These are phyloP conservation scores for Podotricha telesiphe DNA, from an alignment of 2,888 invertebrate species.

Conservation along the genomic window DNA sequence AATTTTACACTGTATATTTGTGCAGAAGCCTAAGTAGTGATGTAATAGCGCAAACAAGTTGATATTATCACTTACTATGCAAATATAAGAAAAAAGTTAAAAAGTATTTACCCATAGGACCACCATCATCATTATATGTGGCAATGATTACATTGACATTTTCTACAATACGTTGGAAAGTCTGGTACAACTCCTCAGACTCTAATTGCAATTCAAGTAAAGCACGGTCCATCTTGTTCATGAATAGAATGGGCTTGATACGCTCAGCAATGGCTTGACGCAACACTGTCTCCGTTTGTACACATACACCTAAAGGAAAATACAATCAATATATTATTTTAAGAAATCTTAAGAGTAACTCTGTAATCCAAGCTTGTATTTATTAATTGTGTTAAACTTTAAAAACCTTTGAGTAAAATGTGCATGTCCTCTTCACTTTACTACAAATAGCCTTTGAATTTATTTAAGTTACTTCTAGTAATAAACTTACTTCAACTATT, in stretches of 20 bases:
- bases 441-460: conserved; percentile 4
- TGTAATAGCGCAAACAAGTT: no score
- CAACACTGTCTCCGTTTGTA: conserved; percentile 99
- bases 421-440: conserved; percentile 19
- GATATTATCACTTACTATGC: neutral
- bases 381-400: neutral
- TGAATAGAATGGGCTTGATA: conserved; percentile 99
- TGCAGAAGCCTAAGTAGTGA: no score
- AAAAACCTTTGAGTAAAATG: conserved; percentile 18
- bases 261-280: conserved; percentile 99
- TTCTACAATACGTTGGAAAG: conserved; percentile 99
- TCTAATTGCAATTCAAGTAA: conserved; percentile 98
- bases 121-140: conserved; percentile 98
- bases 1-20: no score
- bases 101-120: conserved; percentile 92
- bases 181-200: conserved; percentile 98
- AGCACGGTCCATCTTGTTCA: conserved; percentile 99
- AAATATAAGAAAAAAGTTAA: neutral
- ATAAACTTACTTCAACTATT: neutral
- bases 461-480: neutral
- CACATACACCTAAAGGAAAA: conserved; percentile 94
- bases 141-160: conserved; percentile 99
- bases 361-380: neutral
- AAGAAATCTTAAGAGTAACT: neutral
- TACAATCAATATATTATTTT: neutral